Evolutionary conservation across 2,888 invertebrate genomes (phyloP).

Genomic region (Zonitis immaculata): DNA sequence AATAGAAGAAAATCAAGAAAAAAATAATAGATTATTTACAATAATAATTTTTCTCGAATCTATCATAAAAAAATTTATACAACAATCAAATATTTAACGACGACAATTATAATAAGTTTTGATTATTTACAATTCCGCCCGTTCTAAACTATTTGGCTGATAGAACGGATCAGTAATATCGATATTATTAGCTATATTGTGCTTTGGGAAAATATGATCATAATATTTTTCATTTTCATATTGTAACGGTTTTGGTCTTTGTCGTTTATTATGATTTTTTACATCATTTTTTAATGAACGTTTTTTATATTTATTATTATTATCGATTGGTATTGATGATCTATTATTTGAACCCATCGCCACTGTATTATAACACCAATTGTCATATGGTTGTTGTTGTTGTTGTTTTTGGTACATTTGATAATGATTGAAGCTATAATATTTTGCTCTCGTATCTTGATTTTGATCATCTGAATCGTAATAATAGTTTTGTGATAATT

Average conservation of each 20-base stretch:
- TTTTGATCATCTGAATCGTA: slow-evolving; percentile 40
- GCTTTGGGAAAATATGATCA: slow-evolving; percentile 57
- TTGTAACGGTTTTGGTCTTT: slow-evolving; percentile 57
- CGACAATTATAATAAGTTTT: slow-evolving; percentile 18
- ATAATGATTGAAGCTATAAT: slow-evolving; percentile 44
- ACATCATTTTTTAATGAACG: slow-evolving; percentile 32
- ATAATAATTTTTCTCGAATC: background rate
- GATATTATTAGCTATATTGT: slow-evolving; percentile 28
- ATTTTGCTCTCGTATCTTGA: slow-evolving; percentile 34
- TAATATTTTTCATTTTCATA: slow-evolving; percentile 58
- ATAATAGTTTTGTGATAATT: slow-evolving; percentile 37
- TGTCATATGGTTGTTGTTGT: slow-evolving; percentile 36
- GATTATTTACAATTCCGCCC: slow-evolving; percentile 47
- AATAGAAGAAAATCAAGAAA: slow-evolving; percentile 1
- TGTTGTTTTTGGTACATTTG: slow-evolving; percentile 31
- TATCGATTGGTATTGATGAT: slow-evolving; percentile 30
- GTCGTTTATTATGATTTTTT: slow-evolving; percentile 43
- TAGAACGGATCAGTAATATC: slow-evolving; percentile 40
- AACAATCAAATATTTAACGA: slow-evolving; percentile 12
- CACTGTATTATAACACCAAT: slow-evolving; percentile 39
- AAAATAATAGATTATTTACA: background rate
- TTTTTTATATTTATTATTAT: slow-evolving; percentile 32
- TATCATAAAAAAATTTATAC: background rate
- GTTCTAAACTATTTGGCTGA: slow-evolving; percentile 43
- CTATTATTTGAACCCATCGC: slow-evolving; percentile 33